Conservation (phyloP, 64 coral and sea anemone genomes). For the Trachythela sp. region DNA sequence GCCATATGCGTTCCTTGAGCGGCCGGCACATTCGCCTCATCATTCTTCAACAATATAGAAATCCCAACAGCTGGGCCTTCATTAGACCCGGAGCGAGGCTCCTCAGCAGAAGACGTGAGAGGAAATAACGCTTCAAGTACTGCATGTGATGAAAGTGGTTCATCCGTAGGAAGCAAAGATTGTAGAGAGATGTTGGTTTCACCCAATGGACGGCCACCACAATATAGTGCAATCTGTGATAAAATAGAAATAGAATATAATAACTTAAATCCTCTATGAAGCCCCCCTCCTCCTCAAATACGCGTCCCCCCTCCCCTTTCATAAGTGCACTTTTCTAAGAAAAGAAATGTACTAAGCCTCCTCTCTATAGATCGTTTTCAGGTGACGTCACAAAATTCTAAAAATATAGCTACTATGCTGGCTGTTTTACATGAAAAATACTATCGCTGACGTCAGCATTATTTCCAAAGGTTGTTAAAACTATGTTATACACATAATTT, state of each 20-base stretch:
- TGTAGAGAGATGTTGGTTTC: not conserved
- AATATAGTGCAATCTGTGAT: not conserved
- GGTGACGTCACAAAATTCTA: too few relatives aligned
- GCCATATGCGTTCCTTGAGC: not conserved
- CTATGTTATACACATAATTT: too few relatives aligned
- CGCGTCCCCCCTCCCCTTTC: too few relatives aligned
- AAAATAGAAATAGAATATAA: not conserved
- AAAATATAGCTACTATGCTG: too few relatives aligned
- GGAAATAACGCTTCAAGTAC: not conserved
- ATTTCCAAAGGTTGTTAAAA: too few relatives aligned
- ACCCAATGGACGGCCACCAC: not conserved
- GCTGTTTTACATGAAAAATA: too few relatives aligned
- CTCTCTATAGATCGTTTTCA: too few relatives aligned
- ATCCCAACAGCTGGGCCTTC: not conserved
- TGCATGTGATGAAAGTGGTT: not conserved
- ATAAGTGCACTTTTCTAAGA: too few relatives aligned
- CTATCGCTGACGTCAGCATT: too few relatives aligned
- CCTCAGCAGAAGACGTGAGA: not conserved
- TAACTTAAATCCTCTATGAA: not conserved
- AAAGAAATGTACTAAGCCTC: too few relatives aligned
- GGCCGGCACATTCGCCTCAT: not conserved
- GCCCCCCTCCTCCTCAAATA: too few relatives aligned
- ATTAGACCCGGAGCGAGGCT: not conserved
- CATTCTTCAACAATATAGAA: not conserved
- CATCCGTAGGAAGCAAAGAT: not conserved